Evolutionary conservation across 2,797 vertebrate genomes (phyloP).

Genomic region (Yasuhikotakia modesta): DNA sequence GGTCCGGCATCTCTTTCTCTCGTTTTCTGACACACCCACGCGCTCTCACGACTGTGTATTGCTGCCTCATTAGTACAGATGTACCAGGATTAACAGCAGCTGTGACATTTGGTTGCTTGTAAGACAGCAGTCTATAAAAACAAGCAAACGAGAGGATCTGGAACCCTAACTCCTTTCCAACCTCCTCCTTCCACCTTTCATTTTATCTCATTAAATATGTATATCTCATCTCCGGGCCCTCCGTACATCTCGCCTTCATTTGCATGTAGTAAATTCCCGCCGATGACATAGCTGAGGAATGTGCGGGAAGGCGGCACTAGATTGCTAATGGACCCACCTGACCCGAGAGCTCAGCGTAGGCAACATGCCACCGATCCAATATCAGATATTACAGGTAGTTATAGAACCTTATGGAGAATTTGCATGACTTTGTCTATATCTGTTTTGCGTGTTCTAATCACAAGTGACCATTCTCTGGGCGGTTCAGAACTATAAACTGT

Average conservation of each 20-base stretch:
- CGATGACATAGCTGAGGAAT: conserved; percentile 71
- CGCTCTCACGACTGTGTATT: conserved; percentile 64
- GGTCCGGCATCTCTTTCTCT: background rate
- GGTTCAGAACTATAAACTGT: no score
- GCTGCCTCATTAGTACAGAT: conserved; percentile 76
- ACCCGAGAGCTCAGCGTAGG: conserved; percentile 1
- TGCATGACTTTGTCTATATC: background rate
- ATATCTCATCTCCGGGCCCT: conserved; percentile 96
- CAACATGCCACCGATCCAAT: background rate
- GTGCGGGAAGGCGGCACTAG: conserved; percentile 28
- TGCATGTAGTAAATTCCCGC: conserved; percentile 94
- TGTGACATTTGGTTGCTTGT: conserved; percentile 81
- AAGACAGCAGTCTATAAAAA: conserved; percentile 82
- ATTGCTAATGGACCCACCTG: conserved; percentile 53
- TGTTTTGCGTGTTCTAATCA: background rate
- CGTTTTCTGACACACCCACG: conserved; percentile 24
- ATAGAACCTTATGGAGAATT: conserved; percentile 1
- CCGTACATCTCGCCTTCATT: conserved; percentile 80
- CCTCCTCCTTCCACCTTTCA: conserved; percentile 80
- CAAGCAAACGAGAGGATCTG: conserved; percentile 63
- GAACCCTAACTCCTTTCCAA: conserved; percentile 43
- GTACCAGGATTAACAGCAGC: conserved; percentile 80
- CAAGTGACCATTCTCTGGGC: background rate
- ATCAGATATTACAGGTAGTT: conserved; percentile 3
- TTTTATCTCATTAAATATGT: conserved; percentile 99